Percentiles rank a stretch among this genome's conserved stretches.
Evolutionary conservation across 2,888 invertebrate genomes (phyloP).

Genomic region (Antheraea yamamai): DNA sequence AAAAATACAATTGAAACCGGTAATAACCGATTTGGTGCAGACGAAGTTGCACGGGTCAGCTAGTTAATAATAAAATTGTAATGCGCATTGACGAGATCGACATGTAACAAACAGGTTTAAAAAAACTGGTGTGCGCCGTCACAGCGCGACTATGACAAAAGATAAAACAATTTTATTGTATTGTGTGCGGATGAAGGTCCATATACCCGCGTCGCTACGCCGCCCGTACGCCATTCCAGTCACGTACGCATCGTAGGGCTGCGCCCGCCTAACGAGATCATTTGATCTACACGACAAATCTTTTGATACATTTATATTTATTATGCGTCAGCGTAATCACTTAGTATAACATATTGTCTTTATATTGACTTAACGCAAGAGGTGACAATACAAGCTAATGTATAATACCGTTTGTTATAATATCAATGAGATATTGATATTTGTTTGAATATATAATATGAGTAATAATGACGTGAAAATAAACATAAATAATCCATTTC

Average conservation of each 20-base stretch:
- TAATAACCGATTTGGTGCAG: too few species aligned
- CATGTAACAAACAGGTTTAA: constrained; percentile 10
- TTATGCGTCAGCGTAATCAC: not conserved
- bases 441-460: not conserved
- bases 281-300: constrained; percentile 28
- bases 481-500: not conserved
- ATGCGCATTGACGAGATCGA: constrained; percentile 5
- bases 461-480: not conserved
- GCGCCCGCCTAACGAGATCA: constrained; percentile 41
- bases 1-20: too few species aligned
- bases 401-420: not conserved
- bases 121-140: not conserved
- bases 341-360: not conserved
- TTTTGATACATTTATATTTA: constrained; percentile 5
- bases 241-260: constrained; percentile 60
- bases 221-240: constrained; percentile 49
- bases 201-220: constrained; percentile 34
- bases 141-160: constrained; percentile 1
- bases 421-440: not conserved
- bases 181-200: constrained; percentile 41
- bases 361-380: not conserved
- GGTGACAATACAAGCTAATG: not conserved
- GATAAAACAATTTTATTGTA: constrained; percentile 28
- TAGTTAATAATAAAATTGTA: not conserved
- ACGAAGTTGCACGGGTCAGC: too few species aligned